Conservation (phyloP, 1,140 invertebrate species). For the Bombus fervidus region DNA sequence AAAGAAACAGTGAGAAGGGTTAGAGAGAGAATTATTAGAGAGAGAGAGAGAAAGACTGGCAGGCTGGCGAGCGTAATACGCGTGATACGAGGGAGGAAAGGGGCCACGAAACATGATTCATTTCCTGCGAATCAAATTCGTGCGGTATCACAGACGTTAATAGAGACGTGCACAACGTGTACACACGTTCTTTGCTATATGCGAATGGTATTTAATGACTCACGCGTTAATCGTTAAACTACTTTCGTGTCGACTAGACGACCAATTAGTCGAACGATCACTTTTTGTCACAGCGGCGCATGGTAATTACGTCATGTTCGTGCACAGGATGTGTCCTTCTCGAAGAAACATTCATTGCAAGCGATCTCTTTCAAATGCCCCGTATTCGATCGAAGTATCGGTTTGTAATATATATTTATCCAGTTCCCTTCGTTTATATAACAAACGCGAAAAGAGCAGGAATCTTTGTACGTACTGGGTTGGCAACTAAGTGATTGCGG, state of each 20-base stretch:
- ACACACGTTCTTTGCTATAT: not conserved
- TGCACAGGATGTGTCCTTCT: not conserved
- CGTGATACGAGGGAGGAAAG: not conserved
- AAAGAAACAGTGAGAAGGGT: not conserved
- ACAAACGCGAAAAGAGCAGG: too few relatives aligned
- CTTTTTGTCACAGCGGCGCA: not conserved
- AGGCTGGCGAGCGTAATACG: not conserved
- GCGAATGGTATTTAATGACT: slow-evolving; percentile 15
- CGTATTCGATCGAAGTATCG: too few relatives aligned
- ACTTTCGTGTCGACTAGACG: slow-evolving; percentile 1
- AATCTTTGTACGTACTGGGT: too few relatives aligned
- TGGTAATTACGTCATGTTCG: not conserved
- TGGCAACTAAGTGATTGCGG: too few relatives aligned
- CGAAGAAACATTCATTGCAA: too few relatives aligned
- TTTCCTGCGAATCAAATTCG: slow-evolving; percentile 44
- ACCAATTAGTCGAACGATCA: not conserved
- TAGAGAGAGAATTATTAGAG: not conserved
- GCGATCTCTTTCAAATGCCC: too few relatives aligned
- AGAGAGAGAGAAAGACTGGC: not conserved
- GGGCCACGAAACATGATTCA: slow-evolving; percentile 30
- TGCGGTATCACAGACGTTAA: not conserved
- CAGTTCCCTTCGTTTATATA: too few relatives aligned
- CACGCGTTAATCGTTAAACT: slow-evolving; percentile 10
- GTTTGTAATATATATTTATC: too few relatives aligned
- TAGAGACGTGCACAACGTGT: not conserved